Conservation (phyloP, 2,797 vertebrate species). For the Erethizon dorsatum region DNA sequence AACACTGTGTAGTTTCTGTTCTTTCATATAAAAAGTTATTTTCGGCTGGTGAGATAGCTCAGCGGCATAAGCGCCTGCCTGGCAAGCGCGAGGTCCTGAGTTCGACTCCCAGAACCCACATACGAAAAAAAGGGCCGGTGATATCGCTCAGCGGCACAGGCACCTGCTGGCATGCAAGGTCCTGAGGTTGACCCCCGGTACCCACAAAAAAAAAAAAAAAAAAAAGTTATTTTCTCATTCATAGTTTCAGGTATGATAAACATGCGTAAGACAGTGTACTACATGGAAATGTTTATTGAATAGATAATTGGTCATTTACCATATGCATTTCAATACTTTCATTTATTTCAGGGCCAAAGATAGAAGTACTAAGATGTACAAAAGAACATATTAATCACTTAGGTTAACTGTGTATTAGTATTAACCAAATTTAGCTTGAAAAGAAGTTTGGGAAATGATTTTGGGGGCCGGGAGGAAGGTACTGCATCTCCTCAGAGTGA, state of each 20-base stretch:
- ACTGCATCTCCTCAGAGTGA: neutral
- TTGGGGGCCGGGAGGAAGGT: neutral
- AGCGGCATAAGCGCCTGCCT: too few relatives aligned
- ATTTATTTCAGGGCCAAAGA: slow-evolving; percentile 16
- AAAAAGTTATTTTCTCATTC: slow-evolving; percentile 50
- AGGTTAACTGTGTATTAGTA: slow-evolving; percentile 4
- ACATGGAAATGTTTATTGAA: neutral
- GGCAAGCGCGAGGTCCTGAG: too few relatives aligned
- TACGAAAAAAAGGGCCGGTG: too few relatives aligned
- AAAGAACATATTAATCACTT: slow-evolving; percentile 42
- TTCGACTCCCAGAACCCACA: too few relatives aligned
- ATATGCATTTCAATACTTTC: neutral
- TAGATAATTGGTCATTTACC: neutral
- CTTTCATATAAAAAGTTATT: slow-evolving; percentile 55
- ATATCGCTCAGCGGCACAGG: too few relatives aligned
- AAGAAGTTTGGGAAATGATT: slow-evolving; percentile 35
- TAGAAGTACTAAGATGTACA: neutral
- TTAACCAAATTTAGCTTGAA: slow-evolving; percentile 25
- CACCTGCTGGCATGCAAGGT: too few relatives aligned
- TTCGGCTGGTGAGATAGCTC: too few relatives aligned
- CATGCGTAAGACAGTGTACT: neutral
- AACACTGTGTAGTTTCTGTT: slow-evolving; percentile 37
- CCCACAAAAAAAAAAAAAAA: too few relatives aligned
- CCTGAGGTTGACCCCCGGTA: too few relatives aligned
- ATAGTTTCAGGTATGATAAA: slow-evolving; percentile 60